Conservation (phyloP, 2,113 vertebrate genomes). For the Hyla sarda region DNA sequence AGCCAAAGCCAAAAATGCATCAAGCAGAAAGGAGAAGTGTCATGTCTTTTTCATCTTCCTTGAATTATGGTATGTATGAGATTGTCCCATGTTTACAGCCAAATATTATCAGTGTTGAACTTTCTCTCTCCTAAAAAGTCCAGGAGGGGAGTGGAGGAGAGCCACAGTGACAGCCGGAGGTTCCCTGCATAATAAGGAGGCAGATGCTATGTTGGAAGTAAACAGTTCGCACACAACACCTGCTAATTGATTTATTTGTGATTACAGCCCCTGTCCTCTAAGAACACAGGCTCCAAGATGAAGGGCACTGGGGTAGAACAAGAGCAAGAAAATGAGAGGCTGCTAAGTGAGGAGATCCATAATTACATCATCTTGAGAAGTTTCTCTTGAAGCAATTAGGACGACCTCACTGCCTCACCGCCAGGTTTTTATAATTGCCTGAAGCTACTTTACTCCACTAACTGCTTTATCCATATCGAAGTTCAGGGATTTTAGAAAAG, state of each 20-base stretch:
- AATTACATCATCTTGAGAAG: conserved; percentile 82
- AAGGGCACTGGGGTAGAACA: conserved; percentile 83
- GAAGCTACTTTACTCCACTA: conserved; percentile 64
- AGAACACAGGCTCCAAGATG: conserved; percentile 79
- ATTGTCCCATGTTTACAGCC: no score
- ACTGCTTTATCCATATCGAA: conserved; percentile 18
- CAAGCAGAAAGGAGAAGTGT: no score
- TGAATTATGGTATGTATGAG: no score
- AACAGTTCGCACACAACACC: conserved; percentile 74
- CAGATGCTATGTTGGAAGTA: conserved; percentile 70
- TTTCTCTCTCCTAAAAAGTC: background rate
- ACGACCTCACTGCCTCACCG: conserved; percentile 76
- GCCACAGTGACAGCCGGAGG: no score
- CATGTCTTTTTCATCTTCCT: no score
- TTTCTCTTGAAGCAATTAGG: conserved; percentile 83
- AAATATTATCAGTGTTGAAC: no score
- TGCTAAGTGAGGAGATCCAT: conserved; percentile 78
- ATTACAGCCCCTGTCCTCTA: conserved; percentile 77
- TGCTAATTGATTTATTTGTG: conserved; percentile 84
- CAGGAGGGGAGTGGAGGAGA: no score
- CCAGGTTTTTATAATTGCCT: conserved; percentile 71
- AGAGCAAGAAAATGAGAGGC: conserved; percentile 76
- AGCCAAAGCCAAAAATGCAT: no score
- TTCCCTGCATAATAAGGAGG: conserved; percentile 8
- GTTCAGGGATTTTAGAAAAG: background rate